Percentiles rank a stretch among this genome's conserved stretches.
Evolutionary conservation across 1,140 invertebrate genomes (phyloP).

Genomic region (Drosophila burlai): DNA sequence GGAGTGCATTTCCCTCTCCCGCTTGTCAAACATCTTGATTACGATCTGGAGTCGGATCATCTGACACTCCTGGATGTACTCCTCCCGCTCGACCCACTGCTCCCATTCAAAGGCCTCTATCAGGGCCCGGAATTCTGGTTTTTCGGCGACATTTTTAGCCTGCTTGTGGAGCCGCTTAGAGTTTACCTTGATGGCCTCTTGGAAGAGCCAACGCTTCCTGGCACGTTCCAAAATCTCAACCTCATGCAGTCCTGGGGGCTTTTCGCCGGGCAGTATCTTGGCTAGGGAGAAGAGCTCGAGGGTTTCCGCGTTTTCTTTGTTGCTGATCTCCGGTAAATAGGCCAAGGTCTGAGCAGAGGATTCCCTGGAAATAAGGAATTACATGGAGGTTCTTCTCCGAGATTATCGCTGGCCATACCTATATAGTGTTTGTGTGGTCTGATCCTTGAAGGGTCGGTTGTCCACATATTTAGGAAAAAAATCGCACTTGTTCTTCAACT

Average conservation of each 20-base stretch:
- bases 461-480: constrained; percentile 59
- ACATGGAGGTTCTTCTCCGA: accelerated
- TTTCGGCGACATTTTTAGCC: constrained; percentile 29
- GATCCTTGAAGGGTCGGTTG: constrained; percentile 56
- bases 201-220: constrained; percentile 74
- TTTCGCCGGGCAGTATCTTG: constrained; percentile 58
- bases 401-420: constrained; percentile 34
- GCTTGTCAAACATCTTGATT: constrained; percentile 83
- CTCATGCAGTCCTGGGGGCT: constrained; percentile 74
- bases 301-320: constrained; percentile 58
- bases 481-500: constrained; percentile 63
- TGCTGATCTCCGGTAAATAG: constrained; percentile 87
- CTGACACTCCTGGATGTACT: constrained; percentile 87
- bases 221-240: constrained; percentile 77
- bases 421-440: constrained; percentile 76
- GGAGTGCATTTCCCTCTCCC: constrained; percentile 78
- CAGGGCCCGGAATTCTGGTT: constrained; percentile 50
- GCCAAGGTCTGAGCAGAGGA: constrained; percentile 91
- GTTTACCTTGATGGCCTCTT: constrained; percentile 59
- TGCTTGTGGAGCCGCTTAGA: constrained; percentile 40
- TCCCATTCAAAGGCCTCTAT: constrained; percentile 84
- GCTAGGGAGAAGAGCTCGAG: constrained; percentile 73
- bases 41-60: constrained; percentile 87
- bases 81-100: constrained; percentile 79
- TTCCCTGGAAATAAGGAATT: constrained; percentile 85